Evolutionary conservation across 2,888 invertebrate genomes (phyloP).

Genomic region (Trachelus tabidus): DNA sequence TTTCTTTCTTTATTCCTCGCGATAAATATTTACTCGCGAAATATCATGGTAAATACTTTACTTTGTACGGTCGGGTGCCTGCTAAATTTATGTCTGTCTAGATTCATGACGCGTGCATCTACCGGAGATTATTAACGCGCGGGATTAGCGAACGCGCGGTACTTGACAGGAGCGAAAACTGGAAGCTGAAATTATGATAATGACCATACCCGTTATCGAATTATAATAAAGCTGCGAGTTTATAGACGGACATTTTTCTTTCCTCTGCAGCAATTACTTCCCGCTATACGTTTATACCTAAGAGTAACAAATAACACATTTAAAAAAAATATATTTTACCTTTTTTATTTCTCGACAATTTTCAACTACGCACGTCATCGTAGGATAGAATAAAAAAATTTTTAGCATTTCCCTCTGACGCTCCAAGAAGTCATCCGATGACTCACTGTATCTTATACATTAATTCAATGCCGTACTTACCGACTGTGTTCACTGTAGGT

Average conservation of each 20-base stretch:
- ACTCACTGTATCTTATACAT: slow-evolving; percentile 18
- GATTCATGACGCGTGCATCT: background rate
- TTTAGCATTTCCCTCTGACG: background rate
- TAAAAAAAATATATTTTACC: background rate
- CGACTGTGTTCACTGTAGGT: background rate
- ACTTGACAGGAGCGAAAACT: background rate
- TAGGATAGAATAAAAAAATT: background rate
- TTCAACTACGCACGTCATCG: background rate
- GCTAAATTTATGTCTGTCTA: background rate
- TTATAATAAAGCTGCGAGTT: background rate
- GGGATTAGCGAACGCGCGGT: background rate
- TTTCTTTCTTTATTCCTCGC: too few species aligned
- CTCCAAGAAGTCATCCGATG: background rate
- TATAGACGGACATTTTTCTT: background rate
- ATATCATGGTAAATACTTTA: background rate
- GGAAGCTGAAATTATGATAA: background rate
- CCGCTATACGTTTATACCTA: background rate
- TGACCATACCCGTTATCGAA: background rate
- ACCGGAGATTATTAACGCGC: background rate
- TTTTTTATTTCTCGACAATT: background rate
- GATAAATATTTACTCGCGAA: background rate
- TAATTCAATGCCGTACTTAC: slow-evolving; percentile 37
- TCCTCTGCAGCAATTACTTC: background rate
- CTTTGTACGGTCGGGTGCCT: background rate
- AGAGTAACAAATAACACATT: background rate